Base-by-base conservation (phyloP, 2,113 vertebrate species). In the Ariopsis seemanni region DNA sequence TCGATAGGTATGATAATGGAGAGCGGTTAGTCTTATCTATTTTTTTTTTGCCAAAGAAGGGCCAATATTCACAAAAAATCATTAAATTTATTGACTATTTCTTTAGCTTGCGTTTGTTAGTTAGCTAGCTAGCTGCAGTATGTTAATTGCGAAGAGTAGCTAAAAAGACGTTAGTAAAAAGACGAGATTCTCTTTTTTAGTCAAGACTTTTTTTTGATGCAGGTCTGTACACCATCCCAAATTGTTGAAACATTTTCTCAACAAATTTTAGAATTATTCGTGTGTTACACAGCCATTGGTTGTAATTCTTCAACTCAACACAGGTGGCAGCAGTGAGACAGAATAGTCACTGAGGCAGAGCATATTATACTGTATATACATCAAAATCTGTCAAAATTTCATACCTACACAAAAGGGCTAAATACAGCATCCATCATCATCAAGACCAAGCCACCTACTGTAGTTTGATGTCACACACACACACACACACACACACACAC, bases 281-380 rank as follows among this genome's bases (percentile, higher is more conserved):
- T 25, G 20, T 62, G 57, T 58, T 55, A 60, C 1, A 63, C 25
- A 34, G 67, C 0, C 7, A 42, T 20, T 20, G 15, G 69, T 0
- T 20, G 48, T 14, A 81, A 25, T 53, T 60, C n/a, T 50, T 80
- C 52, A 58, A 12, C n/a, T 50, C 50, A 62, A 11, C 79, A 62
- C 57, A 42, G 57, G 57, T 22, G 79, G 27, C 79, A 82, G 79
- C 58, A 82, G 57, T 22, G 79, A 82, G 55, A 25, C 79, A 81
- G 67, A 25, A 27, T 1, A 6, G 8, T 79, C 20, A 53, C 48
- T 53, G 62, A 69, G 14, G 1, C 22, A 27, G 65, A 67, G 63
- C 3, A 65, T 65, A n/a, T 12, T 65, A 42, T 42, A 42, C 42
- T 42, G 9, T n/a, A 18, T 60, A 34, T 81, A 58, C 17, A 81